Conservation (phyloP, 2,113 vertebrate genomes). For the Stomatorhinus ivindoensis region DNA sequence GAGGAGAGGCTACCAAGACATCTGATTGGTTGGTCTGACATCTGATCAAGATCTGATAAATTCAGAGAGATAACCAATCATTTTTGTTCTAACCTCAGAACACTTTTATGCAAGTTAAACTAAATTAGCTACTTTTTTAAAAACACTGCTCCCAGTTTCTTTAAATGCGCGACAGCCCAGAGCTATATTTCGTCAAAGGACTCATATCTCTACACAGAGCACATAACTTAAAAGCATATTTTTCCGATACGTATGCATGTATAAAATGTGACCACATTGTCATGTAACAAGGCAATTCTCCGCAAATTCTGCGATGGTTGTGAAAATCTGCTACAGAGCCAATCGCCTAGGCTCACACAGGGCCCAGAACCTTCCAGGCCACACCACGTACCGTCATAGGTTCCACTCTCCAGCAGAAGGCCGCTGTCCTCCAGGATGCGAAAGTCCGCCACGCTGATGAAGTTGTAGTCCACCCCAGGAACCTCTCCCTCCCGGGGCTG, state of each 20-base stretch:
- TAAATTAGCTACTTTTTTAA: not conserved
- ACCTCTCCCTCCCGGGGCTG: conserved; percentile 93
- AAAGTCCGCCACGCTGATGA: conserved; percentile 93
- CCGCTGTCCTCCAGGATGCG: conserved; percentile 90
- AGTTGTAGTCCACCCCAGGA: conserved; percentile 96
- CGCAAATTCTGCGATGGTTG: not conserved
- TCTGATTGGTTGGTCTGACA: no score
- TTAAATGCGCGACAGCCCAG: not conserved
- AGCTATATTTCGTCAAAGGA: not conserved
- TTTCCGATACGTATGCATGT: not conserved
- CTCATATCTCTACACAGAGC: not conserved
- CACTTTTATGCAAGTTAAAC: no score
- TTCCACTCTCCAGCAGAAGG: conserved; percentile 91
- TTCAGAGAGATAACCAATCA: no score
- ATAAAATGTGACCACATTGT: not conserved
- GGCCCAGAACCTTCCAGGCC: not conserved
- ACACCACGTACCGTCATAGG: conserved; percentile 80
- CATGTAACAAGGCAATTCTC: not conserved
- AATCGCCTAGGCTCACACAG: not conserved
- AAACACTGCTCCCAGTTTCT: not conserved
- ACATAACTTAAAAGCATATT: not conserved
- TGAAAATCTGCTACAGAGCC: not conserved
- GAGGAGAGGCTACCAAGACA: no score
- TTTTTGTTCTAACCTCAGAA: no score
- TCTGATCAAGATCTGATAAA: no score